A percentile compares a stretch with the other conserved stretches of the same genome.
Conservation (phyloP, 64 coral and sea anemone species). For the Catalaphyllia jardinei region DNA sequence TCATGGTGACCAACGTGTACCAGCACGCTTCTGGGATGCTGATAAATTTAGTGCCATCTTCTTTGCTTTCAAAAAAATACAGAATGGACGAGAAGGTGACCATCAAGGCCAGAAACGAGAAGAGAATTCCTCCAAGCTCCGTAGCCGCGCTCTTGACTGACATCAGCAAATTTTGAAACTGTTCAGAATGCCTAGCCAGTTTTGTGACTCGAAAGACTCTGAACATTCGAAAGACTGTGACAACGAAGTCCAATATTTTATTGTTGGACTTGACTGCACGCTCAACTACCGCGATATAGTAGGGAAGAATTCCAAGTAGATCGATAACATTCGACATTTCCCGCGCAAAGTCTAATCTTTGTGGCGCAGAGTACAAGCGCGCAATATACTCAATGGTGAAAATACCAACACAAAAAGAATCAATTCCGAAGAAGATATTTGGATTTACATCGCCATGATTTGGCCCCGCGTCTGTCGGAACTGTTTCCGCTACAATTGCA, state of each 20-base stretch:
- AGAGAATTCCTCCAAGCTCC: slow-evolving; percentile 87
- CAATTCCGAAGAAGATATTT: slow-evolving; percentile 55
- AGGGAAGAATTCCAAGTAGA: slow-evolving; percentile 78
- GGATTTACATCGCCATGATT: slow-evolving; percentile 49
- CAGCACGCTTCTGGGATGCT: slow-evolving; percentile 90
- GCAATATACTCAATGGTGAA: slow-evolving; percentile 82
- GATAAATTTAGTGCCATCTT: slow-evolving; percentile 9
- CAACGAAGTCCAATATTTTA: slow-evolving; percentile 39
- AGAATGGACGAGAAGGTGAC: slow-evolving; percentile 75
- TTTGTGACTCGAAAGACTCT: slow-evolving; percentile 86
- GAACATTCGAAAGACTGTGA: slow-evolving; percentile 73
- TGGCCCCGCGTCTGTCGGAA: slow-evolving; percentile 29
- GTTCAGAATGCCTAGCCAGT: slow-evolving; percentile 71
- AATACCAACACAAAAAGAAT: slow-evolving; percentile 86
- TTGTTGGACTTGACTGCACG: slow-evolving; percentile 39
- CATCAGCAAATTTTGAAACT: slow-evolving; percentile 64
- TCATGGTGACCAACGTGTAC: slow-evolving; percentile 95
- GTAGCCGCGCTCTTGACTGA: slow-evolving; percentile 70
- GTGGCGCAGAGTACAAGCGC: slow-evolving; percentile 62
- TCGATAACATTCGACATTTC: slow-evolving; percentile 78
- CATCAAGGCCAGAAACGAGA: slow-evolving; percentile 80
- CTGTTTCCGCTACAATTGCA: slow-evolving; percentile 73
- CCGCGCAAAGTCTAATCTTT: slow-evolving; percentile 60
- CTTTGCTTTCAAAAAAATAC: slow-evolving; percentile 57
- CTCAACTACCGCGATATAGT: slow-evolving; percentile 69